Evolutionary conservation across 2,888 invertebrate genomes (phyloP).

Genomic region (Ochlodes sylvanus): DNA sequence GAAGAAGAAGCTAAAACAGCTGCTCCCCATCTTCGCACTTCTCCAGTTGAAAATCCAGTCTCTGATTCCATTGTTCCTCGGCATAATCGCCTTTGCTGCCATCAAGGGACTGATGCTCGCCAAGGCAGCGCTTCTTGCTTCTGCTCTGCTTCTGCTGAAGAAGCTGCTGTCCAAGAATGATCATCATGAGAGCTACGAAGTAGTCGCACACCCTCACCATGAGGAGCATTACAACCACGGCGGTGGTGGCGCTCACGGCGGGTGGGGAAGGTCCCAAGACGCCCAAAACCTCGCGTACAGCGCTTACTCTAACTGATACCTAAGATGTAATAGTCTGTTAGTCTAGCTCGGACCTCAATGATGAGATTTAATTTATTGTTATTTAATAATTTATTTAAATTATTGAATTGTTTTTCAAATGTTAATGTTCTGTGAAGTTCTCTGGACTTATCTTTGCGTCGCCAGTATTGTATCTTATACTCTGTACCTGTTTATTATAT

Average conservation of each 20-base stretch:
- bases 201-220: constrained; percentile 89
- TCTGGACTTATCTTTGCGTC: constrained; percentile 42
- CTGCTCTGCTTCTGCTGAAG: constrained; percentile 87
- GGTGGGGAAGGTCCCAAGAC: constrained; percentile 88
- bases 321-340: constrained; percentile 62
- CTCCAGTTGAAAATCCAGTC: constrained; percentile 92
- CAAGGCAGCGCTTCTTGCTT: constrained; percentile 92
- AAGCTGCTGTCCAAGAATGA: constrained; percentile 90
- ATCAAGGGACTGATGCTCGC: constrained; percentile 94
- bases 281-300: constrained; percentile 90
- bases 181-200: constrained; percentile 90
- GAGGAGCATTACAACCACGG: constrained; percentile 84
- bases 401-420: constrained; percentile 52
- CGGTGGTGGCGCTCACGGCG: constrained; percentile 83
- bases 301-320: constrained; percentile 84
- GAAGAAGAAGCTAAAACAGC: constrained; percentile 91
- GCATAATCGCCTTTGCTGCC: constrained; percentile 89
- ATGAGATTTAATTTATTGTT: constrained; percentile 71
- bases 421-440: constrained; percentile 58
- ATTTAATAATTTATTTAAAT: constrained; percentile 76
- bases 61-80: constrained; percentile 91
- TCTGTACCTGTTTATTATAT: constrained; percentile 66
- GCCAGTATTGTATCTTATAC: constrained; percentile 46
- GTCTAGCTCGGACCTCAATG: constrained; percentile 74
- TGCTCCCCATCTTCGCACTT: constrained; percentile 90